These are phyloP conservation scores for Trichogramma pretiosum DNA, from an alignment of 1,140 invertebrate genomes.

Conservation along the genomic window DNA sequence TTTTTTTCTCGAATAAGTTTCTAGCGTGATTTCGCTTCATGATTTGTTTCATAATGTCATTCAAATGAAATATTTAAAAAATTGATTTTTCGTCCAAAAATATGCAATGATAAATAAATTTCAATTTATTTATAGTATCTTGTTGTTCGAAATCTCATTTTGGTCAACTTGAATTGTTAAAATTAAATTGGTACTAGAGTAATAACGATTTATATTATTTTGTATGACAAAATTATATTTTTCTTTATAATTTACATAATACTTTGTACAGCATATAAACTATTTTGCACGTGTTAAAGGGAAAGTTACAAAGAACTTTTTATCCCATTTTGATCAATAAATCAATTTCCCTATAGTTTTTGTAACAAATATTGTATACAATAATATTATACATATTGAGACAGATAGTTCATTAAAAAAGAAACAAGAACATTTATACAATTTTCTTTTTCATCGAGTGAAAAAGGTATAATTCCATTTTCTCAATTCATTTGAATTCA, in stretches of 20 bases:
- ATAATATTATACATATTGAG: background rate
- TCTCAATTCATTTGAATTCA: no score
- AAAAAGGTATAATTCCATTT: no score
- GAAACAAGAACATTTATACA: constrained; percentile 8
- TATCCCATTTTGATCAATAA: constrained; percentile 15
- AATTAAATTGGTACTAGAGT: no score
- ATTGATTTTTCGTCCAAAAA: background rate
- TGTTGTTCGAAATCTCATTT: no score
- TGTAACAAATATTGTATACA: constrained; percentile 15
- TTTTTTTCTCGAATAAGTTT: no score
- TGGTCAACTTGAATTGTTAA: no score
- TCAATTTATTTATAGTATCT: no score
- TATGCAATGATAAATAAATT: no score
- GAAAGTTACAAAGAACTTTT: constrained; percentile 16
- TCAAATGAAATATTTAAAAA: background rate
- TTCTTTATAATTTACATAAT: constrained; percentile 19
- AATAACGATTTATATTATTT: constrained; percentile 12
- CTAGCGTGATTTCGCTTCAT: no score
- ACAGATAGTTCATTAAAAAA: constrained; percentile 13
- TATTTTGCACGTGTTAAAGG: constrained; percentile 27
- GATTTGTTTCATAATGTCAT: no score
- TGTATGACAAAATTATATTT: constrained; percentile 21
- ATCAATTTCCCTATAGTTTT: constrained; percentile 4
- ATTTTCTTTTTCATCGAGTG: background rate
- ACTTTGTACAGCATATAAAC: constrained; percentile 25